Conservation (phyloP, 2,797 vertebrate genomes). For the Somateria mollissima region DNA sequence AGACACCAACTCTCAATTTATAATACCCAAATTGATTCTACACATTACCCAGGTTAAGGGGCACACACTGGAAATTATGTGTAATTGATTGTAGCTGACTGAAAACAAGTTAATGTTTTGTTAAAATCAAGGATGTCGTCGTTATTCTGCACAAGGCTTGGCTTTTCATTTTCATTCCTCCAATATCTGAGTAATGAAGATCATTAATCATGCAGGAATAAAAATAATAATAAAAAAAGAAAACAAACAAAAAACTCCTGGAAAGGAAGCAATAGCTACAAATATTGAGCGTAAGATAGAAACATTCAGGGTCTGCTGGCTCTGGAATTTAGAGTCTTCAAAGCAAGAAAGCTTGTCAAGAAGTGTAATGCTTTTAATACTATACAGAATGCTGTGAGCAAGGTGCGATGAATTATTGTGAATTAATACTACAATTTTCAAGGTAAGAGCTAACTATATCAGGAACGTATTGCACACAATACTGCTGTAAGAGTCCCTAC, state of each 20-base stretch:
- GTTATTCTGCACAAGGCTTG: background rate
- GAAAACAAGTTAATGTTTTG: conserved; percentile 42
- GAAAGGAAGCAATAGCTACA: background rate
- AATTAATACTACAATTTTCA: background rate
- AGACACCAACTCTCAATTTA: conserved; percentile 13
- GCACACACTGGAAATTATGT: background rate
- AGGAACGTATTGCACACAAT: background rate
- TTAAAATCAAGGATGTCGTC: background rate
- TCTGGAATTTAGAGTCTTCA: background rate
- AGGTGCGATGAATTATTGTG: background rate
- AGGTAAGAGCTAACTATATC: background rate
- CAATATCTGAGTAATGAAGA: background rate
- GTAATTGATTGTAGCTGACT: background rate
- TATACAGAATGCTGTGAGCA: background rate
- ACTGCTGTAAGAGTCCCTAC: background rate
- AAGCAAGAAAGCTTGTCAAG: background rate
- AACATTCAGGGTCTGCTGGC: background rate
- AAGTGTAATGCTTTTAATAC: background rate
- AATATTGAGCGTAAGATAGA: background rate
- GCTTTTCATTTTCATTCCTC: background rate
- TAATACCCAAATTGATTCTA: background rate
- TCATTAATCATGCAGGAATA: background rate
- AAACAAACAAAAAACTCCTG: background rate
- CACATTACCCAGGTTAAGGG: background rate
- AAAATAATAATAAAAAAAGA: background rate